Evolutionary conservation across 2,113 vertebrate species (phyloP).

Genomic region (Brienomyrus brachyistius): DNA sequence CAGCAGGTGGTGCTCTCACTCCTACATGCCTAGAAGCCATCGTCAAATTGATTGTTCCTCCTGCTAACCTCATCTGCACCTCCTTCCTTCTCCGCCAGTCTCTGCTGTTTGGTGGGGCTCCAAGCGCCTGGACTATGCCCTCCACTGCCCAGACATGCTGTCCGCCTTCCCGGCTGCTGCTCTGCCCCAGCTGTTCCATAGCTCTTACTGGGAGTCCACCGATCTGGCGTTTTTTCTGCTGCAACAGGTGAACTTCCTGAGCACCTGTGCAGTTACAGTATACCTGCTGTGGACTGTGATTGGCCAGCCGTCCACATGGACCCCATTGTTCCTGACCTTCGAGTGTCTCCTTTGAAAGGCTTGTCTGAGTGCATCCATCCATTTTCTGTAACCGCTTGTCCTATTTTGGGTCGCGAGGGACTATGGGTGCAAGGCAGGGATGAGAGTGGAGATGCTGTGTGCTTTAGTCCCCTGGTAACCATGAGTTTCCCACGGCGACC

Average conservation of each 20-base stretch:
- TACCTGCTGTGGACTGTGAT: neutral
- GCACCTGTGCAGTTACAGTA: neutral
- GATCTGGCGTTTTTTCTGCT: slow-evolving; percentile 91
- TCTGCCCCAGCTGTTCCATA: slow-evolving; percentile 92
- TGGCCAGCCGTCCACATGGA: neutral
- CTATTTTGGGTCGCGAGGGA: neutral
- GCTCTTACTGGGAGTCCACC: slow-evolving; percentile 96
- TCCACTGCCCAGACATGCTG: slow-evolving; percentile 89
- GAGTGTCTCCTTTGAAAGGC: neutral
- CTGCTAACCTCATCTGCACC: neutral
- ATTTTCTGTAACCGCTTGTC: neutral
- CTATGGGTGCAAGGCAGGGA: neutral
- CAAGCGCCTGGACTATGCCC: slow-evolving; percentile 88
- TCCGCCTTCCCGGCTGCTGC: slow-evolving; percentile 89
- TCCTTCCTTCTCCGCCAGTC: slow-evolving; percentile 34
- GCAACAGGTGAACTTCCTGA: slow-evolving; percentile 70
- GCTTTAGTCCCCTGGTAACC: neutral
- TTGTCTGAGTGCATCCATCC: neutral
- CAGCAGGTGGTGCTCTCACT: neutral
- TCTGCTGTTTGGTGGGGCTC: slow-evolving; percentile 81
- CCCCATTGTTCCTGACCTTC: neutral
- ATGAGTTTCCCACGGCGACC: neutral
- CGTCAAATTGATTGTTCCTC: neutral
- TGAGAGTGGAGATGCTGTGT: neutral
- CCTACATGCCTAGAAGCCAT: neutral